Base-by-base conservation (phyloP, 2,797 vertebrate genomes). In the Eupleurogrammus muticus region DNA sequence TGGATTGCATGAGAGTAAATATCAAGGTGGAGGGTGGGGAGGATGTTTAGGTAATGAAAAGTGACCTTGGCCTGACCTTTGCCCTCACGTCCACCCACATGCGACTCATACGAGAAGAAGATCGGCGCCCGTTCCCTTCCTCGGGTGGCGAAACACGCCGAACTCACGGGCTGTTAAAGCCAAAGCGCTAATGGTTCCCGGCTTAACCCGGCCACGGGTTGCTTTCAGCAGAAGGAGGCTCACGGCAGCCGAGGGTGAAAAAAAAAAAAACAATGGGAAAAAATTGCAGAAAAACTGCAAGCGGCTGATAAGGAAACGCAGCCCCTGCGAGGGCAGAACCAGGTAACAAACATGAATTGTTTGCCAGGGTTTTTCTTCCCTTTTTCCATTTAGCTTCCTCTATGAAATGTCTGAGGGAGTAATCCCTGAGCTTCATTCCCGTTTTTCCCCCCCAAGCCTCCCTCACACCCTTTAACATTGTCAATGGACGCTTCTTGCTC, bases 311-410 rank as follows among this genome's bases (percentile, higher is more conserved):
- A 94, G 92, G 77, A 91, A 91, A 91, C 74, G 73, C 86, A 86
- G 87, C 79, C 80, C 79, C 83, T 89, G 73, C 20, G 55, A 87
- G 90, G 81, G 81, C 86, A 87, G 56, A 90, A 88, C 84, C 88
- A 93, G 92, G 93, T 94, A 92, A 93, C 89, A 87, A 91, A 93
- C 90, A 92, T 79, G 88, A 92, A 92, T 92, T 91, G 91, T 93
- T 89, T 87, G 87, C 84, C 84, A 89, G 88, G 82, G 77, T 87
- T 90, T 88, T 82, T 82, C 85, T 76, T 86, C 81, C 84, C 73
- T 93, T 94, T 93, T 94, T 94, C 90, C 88, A 90, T 92, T 94
- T 92, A 93, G 77, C 87, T 81, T 86, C 80, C 79, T 90, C 79
- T 81, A 86, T 85, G 78, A 89, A 90, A 89, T 62, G 80, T 92